Percentiles rank a stretch among this genome's conserved stretches.
Evolutionary conservation across 2,797 vertebrate species (phyloP).

Genomic region (Cossypha polioptera): DNA sequence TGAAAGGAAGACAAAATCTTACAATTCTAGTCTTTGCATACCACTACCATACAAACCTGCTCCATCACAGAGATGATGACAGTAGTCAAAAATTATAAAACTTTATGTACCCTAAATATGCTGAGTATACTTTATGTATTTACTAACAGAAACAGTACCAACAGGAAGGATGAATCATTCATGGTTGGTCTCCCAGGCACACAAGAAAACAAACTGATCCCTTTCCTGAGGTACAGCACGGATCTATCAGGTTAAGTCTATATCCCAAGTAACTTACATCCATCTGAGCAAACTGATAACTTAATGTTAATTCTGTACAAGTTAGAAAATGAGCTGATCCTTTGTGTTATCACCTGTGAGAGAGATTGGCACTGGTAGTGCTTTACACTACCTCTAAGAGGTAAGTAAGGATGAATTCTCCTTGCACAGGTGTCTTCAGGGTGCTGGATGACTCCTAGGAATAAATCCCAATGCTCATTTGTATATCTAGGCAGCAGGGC

Average conservation of each 20-base stretch:
- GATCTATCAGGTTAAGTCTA: background rate
- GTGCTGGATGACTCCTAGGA: background rate
- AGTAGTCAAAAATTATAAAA: background rate
- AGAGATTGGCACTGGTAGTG: background rate
- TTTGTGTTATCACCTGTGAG: background rate
- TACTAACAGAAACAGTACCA: background rate
- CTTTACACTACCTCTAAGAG: background rate
- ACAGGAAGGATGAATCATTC: background rate
- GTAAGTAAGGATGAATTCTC: background rate
- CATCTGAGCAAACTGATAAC: background rate
- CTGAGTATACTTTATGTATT: background rate
- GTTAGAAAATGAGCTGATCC: background rate
- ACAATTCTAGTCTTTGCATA: background rate
- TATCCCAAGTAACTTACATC: background rate
- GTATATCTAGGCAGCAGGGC: no score
- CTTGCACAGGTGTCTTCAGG: background rate
- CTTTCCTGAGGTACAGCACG: background rate
- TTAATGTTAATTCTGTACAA: background rate
- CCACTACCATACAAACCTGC: background rate
- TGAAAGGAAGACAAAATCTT: background rate
- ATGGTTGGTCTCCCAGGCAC: rapidly evolving
- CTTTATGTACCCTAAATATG: background rate
- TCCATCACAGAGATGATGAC: background rate
- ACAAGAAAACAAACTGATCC: background rate
- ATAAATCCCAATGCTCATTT: background rate